Base-by-base conservation (phyloP, 1,140 invertebrate species). In the Drosophila ambigua region DNA sequence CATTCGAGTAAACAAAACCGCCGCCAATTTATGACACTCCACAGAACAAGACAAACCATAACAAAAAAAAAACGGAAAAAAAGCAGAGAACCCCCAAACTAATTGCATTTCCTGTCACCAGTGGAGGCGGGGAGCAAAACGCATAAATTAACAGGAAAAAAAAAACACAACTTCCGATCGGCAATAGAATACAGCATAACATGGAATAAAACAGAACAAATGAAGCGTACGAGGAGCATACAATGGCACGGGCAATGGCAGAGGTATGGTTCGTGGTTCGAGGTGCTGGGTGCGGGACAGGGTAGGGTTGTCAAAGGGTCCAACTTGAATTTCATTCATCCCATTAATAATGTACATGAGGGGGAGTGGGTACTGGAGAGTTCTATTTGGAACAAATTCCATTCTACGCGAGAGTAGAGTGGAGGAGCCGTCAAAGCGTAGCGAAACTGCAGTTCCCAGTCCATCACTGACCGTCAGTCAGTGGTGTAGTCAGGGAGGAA, bases 81-180 rank as follows among this genome's bases (percentile, higher is more conserved):
- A 63, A 57, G 68, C 51, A 16, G 59, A 45, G 58, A 55, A 31
- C 71, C 71, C 45, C 61, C 49, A 66, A 75, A 75, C 61, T 75
- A 75, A 75, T 75, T 75, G 72, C 72, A 75, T 75, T 75, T 75
- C 72, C 72, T 66, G 72, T 75, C 62, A 39, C n/a, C 20, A 39
- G 8, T 6, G 11, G 1, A 1, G 61, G 31, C 31, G 46, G 71
- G 53, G n/a, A 74, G 24, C 72, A 65, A 65, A 75, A 59, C 61
- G 72, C 72, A 75, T 75, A 75, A 75, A 75, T 75, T 75, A 75
- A 74, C 72, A 7, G 26, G 3, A 9, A 35, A 9, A 35, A 50
- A 69, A 52, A 5, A 59, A 62, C 61, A 45, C 72, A 75, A 75
- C 72, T 75, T 75, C 72, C 72, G 72, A 75, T 75, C 46, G 52